Evolutionary conservation across 2,113 vertebrate genomes (phyloP), one percentile per base, ranked within the genome.

Genomic region (Festucalex cinctus): DNA sequence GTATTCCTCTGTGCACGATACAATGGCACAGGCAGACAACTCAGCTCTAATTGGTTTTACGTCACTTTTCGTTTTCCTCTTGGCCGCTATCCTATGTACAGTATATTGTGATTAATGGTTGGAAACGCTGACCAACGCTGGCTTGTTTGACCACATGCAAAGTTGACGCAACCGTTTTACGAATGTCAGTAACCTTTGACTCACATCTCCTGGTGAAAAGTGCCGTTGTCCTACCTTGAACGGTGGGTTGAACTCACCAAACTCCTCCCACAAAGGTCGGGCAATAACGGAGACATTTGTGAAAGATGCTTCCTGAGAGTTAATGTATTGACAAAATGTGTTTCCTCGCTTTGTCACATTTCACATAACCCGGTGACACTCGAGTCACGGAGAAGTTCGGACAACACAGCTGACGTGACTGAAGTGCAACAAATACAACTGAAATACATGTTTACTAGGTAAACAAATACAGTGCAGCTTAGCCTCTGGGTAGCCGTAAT

Each of bases 311-410:
- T 93, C 92, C 90, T 80, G 70, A 85, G 78, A 83, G 77, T 73
- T 73, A 86, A 88, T 78, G 82, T 88, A 89, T 88, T 91, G 88
- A 90, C 54, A 86, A 92, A 92, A 92, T 89, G 88, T 91, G 92
- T 91, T 92, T 92, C 92, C 91, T 91, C 78, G 58, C 71, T 62
- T 44, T 53, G 63, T 81, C 75, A 69, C 77, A 66, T 85, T 89
- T 89, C 86, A 79, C 87, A 78, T 85, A 84, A 86, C 83, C 85
- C 76, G 78, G 28, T 53, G 32, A 46, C 68, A 46, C 68, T 24
- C 35, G 68, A 49, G 61, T 61, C 79, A 83, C 53, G 9, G 39
- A 35, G 71, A 71, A 70, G 67, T 70, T 32, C 17, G 51, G 49
- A 69, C 73, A 76, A 69, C 53, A 61, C 58, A 73, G 4, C 60